phyloP scores from a whole-genome alignment of 2,888 invertebrate genomes.

The Drosophila prolongata region DNA sequence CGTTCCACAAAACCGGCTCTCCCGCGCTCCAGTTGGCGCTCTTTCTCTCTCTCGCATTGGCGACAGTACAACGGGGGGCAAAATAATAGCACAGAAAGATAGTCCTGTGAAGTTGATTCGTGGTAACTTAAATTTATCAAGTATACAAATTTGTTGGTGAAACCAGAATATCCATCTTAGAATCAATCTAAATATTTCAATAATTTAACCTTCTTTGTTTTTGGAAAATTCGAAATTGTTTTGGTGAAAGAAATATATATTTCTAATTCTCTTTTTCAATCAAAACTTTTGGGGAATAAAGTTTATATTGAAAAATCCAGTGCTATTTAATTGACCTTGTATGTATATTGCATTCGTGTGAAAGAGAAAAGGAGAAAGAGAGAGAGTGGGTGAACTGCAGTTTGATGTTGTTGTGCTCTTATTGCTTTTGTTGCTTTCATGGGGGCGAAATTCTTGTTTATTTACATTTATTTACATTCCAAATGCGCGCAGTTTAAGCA shows the following conservation, averaged over 20 bases:
- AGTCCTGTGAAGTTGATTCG: no score
- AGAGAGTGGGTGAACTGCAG: constrained; percentile 26
- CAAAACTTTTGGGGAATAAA: no score
- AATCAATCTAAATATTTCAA: no score
- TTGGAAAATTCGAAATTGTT: no score
- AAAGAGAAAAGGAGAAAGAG: constrained; percentile 1
- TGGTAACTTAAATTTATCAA: no score
- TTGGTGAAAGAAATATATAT: no score
- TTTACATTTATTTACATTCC: constrained; percentile 73
- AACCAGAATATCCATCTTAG: no score
- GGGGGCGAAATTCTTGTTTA: constrained; percentile 68
- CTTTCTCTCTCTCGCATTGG: constrained; percentile 12
- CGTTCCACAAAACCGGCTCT: constrained; percentile 48
- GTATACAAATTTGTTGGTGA: no score
- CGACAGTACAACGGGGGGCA: constrained; percentile 30
- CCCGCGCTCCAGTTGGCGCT: neutral
- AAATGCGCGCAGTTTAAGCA: constrained; percentile 64
- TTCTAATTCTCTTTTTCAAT: no score
- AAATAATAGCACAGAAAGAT: neutral
- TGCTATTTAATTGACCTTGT: neutral
- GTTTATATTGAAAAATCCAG: neutral
- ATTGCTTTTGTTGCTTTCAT: constrained; percentile 18
- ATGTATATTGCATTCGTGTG: constrained; percentile 16
- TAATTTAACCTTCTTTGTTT: no score
- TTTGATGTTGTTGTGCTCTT: constrained; percentile 20